Evolutionary conservation across 2,113 vertebrate genomes (phyloP), one percentile per base, ranked within the genome.

Genomic region (Gobius niger): DNA sequence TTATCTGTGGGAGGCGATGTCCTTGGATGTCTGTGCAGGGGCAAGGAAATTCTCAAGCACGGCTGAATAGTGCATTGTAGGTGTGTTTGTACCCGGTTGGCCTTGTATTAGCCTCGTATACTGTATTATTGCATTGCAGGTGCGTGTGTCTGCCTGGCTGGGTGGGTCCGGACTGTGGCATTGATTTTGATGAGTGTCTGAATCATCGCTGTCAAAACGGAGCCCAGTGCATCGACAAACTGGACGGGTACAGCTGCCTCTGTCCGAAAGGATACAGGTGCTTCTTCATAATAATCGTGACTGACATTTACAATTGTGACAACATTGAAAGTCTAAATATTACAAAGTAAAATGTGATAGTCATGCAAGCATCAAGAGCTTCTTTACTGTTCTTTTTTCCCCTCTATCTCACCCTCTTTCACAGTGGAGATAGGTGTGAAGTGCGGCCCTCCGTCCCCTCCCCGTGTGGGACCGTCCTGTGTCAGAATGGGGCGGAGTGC

Each of bases 371-470:
- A 34, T 34, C 24, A 34, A 3, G 5, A 34, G 24, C 24, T 34
- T 34, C 24, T 34, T n/a, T n/a, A n/a, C n/a, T n/a, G n/a, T n/a
- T n/a, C n/a, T n/a, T n/a, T n/a, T n/a, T 34, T 34, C 24, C 5
- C 24, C 24, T 34, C 5, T 34, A 34, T 34, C 5, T 34, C 24
- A 34, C 24, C 24, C 24, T 34, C 24, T 34, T 34, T 34, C 24
- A 4, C 70, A 99, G 97, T 0, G 97, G 97, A 19, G 94, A 95
- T 87, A 91, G 96, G 67, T 99, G 97, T 10, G 96, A 99, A 85
- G 92, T 89, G 59, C 87, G 93, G 0, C 75, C 89, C 0, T 16
- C 88, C 0, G 49, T 91, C 7, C 85, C 74, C 0, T 88, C 89
- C 1, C 94, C 85, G 42, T 99, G 97, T 1, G 94, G 93, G 57